phyloP scores from a whole-genome alignment of 2,888 invertebrate genomes.

The Erebia palarica region DNA sequence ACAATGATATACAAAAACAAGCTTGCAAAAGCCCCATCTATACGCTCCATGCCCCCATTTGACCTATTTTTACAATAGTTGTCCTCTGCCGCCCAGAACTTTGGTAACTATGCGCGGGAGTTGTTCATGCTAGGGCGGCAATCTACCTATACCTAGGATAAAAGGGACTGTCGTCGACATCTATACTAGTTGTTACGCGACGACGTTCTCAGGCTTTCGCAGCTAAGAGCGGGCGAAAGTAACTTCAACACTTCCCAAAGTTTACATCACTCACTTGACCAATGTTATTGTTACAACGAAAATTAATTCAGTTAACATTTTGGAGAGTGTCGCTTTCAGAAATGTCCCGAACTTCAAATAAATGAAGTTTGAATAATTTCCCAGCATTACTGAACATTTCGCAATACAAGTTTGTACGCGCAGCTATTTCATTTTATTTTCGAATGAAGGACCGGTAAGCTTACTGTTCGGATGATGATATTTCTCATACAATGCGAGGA shows the following conservation, averaged over 20 bases:
- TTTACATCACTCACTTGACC: conserved; percentile 1
- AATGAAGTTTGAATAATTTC: conserved; percentile 9
- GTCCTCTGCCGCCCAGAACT: too few species aligned
- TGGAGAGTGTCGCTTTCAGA: neutral
- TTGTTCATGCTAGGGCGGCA: too few species aligned
- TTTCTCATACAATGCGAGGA: neutral
- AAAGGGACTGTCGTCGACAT: too few species aligned
- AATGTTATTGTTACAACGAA: neutral
- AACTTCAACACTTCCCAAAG: neutral
- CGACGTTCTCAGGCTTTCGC: too few species aligned
- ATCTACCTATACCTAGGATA: too few species aligned
- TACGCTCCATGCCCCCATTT: too few species aligned
- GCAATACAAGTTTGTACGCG: conserved; percentile 10
- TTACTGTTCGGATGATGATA: neutral
- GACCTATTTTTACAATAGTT: too few species aligned
- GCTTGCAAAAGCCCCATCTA: too few species aligned
- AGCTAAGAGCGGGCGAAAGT: too few species aligned
- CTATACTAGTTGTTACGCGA: too few species aligned
- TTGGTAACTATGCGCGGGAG: too few species aligned
- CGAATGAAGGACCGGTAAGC: neutral
- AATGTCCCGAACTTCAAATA: neutral
- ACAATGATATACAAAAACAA: too few species aligned
- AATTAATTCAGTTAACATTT: neutral
- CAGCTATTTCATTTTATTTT: conserved; percentile 12
- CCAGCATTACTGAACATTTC: neutral